These are phyloP conservation scores for Hermodice carunculata DNA, from an alignment of 2,888 invertebrate genomes.

Conservation along the genomic window DNA sequence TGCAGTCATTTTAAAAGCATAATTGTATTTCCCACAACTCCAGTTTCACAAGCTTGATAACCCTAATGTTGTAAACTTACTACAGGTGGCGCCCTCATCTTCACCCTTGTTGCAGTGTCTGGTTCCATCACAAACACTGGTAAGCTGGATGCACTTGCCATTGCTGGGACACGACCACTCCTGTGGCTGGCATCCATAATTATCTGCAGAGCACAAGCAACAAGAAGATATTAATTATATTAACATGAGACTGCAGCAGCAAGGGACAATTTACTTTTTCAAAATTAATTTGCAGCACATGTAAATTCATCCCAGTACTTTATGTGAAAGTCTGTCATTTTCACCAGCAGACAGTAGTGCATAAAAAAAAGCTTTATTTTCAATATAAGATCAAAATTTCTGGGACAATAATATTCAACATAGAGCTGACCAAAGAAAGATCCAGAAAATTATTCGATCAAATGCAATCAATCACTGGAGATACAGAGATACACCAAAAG, in stretches of 20 bases:
- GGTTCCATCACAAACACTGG: slow-evolving; percentile 88
- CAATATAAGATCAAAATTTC: too few relatives aligned
- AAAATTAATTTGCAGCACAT: background rate
- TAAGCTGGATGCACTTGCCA: slow-evolving; percentile 82
- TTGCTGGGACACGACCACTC: slow-evolving; percentile 59
- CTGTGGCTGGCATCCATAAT: slow-evolving; percentile 47
- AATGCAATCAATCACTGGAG: too few relatives aligned
- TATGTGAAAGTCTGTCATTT: too few relatives aligned
- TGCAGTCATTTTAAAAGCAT: background rate
- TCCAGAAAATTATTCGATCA: too few relatives aligned
- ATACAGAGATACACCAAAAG: too few relatives aligned
- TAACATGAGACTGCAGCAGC: background rate
- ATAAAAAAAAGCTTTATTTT: too few relatives aligned
- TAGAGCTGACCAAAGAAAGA: too few relatives aligned
- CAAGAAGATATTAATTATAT: background rate
- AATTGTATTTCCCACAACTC: background rate
- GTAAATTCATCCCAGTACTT: background rate
- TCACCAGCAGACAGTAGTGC: too few relatives aligned
- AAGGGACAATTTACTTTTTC: background rate
- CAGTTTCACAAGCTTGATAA: background rate
- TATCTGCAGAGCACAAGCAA: background rate
- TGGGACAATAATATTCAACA: too few relatives aligned
- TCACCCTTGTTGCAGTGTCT: slow-evolving; percentile 93
- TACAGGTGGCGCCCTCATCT: slow-evolving; percentile 91
- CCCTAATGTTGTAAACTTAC: slow-evolving; percentile 78